Evolutionary conservation across 2,888 invertebrate genomes (phyloP).

Genomic region (Microctonus aethiopoides): DNA sequence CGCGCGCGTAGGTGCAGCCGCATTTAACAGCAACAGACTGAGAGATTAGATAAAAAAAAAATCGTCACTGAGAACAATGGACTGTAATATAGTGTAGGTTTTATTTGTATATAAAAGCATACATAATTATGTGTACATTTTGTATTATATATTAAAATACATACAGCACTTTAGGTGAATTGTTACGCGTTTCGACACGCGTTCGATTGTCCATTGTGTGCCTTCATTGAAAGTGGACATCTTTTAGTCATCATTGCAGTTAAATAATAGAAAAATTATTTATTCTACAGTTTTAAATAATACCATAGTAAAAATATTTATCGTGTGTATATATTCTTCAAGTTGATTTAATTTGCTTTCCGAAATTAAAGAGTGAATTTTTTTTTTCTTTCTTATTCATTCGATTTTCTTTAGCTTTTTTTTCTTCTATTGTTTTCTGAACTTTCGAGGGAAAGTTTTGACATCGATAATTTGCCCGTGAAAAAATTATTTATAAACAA

Average conservation of each 20-base stretch:
- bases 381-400: background rate
- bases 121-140: background rate
- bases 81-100: slow-evolving; percentile 6
- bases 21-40: slow-evolving; percentile 7
- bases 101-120: background rate
- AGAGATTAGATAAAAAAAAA: slow-evolving; percentile 11
- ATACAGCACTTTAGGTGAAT: background rate
- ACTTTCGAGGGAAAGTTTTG: slow-evolving; percentile 2
- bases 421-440: background rate
- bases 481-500: background rate
- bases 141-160: background rate
- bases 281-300: no score
- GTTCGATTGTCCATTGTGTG: slow-evolving; percentile 22
- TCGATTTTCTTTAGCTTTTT: background rate
- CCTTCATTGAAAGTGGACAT: slow-evolving; percentile 16
- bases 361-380: background rate
- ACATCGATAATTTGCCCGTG: background rate
- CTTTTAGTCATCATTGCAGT: background rate
- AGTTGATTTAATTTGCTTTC: background rate
- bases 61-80: slow-evolving; percentile 17
- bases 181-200: slow-evolving; percentile 19
- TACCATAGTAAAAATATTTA: slow-evolving; percentile 21
- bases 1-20: slow-evolving; percentile 41
- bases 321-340: no score
- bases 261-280: background rate